These are phyloP conservation scores for Podarcis muralis DNA, from an alignment of 2,113 vertebrate genomes.

Conservation along the genomic window DNA sequence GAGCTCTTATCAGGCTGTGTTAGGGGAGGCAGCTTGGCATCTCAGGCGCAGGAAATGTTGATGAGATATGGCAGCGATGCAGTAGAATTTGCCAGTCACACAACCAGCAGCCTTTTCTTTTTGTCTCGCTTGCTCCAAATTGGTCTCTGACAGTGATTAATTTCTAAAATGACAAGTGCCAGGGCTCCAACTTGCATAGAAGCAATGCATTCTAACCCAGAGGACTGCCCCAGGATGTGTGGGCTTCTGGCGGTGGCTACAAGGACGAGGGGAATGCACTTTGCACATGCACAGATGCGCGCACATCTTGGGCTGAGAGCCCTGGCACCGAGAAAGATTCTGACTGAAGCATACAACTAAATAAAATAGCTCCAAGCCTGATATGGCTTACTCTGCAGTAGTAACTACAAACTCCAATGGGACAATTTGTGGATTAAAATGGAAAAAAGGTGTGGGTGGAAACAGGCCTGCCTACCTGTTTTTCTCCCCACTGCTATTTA, in stretches of 20 bases:
- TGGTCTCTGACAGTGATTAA: conserved; percentile 8
- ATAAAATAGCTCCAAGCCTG: background rate
- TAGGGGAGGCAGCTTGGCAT: conserved; percentile 66
- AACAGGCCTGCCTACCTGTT: background rate
- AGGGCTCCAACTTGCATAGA: background rate
- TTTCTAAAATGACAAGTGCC: conserved; percentile 20
- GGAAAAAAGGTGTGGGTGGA: background rate
- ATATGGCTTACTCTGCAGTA: background rate
- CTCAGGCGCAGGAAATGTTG: conserved; percentile 27
- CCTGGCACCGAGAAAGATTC: background rate
- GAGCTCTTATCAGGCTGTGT: conserved; percentile 48
- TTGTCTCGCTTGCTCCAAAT: background rate
- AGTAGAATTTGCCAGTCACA: conserved; percentile 58
- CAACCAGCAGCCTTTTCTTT: background rate
- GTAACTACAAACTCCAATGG: background rate
- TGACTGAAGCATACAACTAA: background rate
- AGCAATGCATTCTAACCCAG: background rate
- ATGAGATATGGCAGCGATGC: conserved; percentile 38
- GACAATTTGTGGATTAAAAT: background rate
- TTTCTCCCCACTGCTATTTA: background rate
- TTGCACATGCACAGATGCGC: background rate
- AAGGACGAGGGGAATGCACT: background rate
- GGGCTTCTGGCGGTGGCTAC: background rate
- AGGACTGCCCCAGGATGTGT: background rate
- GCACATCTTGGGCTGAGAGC: background rate